Conservation (phyloP, 2,113 vertebrate species). For the Ciconia maguari region DNA sequence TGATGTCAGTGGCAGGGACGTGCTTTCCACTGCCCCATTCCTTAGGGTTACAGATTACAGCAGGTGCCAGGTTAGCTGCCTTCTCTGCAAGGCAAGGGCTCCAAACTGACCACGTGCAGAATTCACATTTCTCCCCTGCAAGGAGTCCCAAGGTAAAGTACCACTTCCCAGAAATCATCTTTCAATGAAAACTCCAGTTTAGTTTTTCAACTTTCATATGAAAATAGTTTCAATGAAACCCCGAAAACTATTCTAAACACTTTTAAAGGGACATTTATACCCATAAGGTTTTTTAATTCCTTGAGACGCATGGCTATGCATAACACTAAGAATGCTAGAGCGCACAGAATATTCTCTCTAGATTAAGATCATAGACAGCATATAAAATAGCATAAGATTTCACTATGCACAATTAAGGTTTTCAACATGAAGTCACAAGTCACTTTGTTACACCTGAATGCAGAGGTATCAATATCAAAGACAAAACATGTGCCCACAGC, state of each 20-base stretch:
- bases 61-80: not conserved
- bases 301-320: not conserved
- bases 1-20: accelerated
- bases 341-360: not conserved
- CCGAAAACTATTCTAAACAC: not conserved
- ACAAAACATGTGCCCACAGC: not conserved
- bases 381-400: not conserved
- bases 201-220: not conserved
- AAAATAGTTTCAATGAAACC: not conserved
- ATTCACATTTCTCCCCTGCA: not conserved
- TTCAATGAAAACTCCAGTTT: not conserved
- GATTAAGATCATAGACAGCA: not conserved
- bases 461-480: not conserved
- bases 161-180: not conserved
- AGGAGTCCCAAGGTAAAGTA: not conserved
- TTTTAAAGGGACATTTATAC: not conserved
- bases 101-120: not conserved
- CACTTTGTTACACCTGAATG: not conserved
- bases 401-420: not conserved
- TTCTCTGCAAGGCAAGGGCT: not conserved
- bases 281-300: not conserved
- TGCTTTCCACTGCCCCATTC: not conserved
- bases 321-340: not conserved
- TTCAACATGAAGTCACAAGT: not conserved
- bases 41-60: not conserved